Evolutionary conservation across 2,797 vertebrate species (phyloP).

Genomic region (Sebastes minor): DNA sequence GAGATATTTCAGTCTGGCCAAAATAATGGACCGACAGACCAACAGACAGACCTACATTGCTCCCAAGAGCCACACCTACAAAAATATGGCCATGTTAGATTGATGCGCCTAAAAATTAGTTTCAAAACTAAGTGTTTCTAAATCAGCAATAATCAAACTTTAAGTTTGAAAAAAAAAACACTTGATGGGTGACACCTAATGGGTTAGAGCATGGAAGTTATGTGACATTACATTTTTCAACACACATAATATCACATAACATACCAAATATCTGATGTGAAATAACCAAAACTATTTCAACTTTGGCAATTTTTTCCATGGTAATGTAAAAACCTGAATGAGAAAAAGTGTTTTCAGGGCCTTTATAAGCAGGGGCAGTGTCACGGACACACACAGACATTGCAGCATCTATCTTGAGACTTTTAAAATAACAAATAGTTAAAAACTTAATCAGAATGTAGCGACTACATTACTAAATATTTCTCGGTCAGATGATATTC

Average conservation of each 20-base stretch:
- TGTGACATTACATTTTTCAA: not conserved
- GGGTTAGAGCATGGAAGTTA: not conserved
- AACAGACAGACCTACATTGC: no score
- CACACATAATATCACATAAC: not conserved
- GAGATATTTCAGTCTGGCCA: not conserved
- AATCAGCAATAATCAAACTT: not conserved
- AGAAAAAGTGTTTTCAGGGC: not conserved
- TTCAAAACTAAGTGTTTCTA: not conserved
- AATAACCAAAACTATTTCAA: not conserved
- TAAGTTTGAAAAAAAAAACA: not conserved
- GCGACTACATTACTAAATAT: not conserved
- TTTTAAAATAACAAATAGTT: not conserved
- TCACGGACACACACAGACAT: not conserved
- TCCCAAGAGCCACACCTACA: not conserved
- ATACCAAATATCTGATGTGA: not conserved
- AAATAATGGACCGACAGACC: not conserved
- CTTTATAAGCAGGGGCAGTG: not conserved
- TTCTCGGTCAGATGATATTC: not conserved
- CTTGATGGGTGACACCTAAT: no score
- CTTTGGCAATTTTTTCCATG: not conserved
- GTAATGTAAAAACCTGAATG: not conserved
- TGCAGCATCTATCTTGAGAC: not conserved
- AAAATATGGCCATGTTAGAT: not conserved
- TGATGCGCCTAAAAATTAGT: no score
- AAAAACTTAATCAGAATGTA: not conserved